Percentiles rank a stretch among this genome's conserved stretches.
phyloP scores from a whole-genome alignment of 2,113 vertebrate genomes.

The Siniperca knerii region DNA sequence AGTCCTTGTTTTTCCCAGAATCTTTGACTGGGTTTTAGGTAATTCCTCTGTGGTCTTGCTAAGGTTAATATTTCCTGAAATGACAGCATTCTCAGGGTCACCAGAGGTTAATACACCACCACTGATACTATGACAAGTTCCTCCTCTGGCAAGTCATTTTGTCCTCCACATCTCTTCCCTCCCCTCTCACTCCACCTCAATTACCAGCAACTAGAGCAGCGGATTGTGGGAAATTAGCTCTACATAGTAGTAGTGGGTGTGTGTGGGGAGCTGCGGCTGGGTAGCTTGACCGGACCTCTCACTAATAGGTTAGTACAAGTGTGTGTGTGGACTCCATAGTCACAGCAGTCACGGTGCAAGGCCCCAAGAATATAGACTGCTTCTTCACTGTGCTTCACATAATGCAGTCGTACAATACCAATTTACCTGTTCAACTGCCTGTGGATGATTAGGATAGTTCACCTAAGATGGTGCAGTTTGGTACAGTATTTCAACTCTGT shows the following conservation, averaged over 20 bases:
- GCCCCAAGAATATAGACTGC: slow-evolving; percentile 45
- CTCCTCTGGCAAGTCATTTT: slow-evolving; percentile 63
- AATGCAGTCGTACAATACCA: slow-evolving; percentile 41
- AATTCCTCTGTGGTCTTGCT: slow-evolving; percentile 35
- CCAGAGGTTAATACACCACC: slow-evolving; percentile 66
- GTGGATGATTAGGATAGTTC: slow-evolving; percentile 57
- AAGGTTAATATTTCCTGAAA: slow-evolving; percentile 34
- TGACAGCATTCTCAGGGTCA: slow-evolving; percentile 41
- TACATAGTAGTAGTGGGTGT: slow-evolving; percentile 35
- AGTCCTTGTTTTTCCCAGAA: slow-evolving; percentile 32
- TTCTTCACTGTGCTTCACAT: slow-evolving; percentile 26
- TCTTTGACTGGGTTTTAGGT: slow-evolving; percentile 36
- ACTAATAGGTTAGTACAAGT: slow-evolving; percentile 73
- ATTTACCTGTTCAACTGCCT: slow-evolving; percentile 65
- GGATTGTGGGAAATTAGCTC: slow-evolving; percentile 74
- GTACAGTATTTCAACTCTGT: slow-evolving; percentile 13
- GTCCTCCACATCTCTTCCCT: slow-evolving; percentile 46
- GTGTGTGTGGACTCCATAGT: slow-evolving; percentile 40
- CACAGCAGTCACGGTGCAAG: slow-evolving; percentile 58
- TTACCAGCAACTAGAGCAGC: slow-evolving; percentile 60
- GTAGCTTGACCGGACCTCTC: slow-evolving; percentile 59
- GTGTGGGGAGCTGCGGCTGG: not conserved
- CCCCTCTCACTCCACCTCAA: slow-evolving; percentile 50
- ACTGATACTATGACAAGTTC: slow-evolving; percentile 58
- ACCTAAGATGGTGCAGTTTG: slow-evolving; percentile 53